These are phyloP conservation scores for Ahaetulla prasina DNA, from an alignment of 2,113 vertebrate species.

Conservation along the genomic window DNA sequence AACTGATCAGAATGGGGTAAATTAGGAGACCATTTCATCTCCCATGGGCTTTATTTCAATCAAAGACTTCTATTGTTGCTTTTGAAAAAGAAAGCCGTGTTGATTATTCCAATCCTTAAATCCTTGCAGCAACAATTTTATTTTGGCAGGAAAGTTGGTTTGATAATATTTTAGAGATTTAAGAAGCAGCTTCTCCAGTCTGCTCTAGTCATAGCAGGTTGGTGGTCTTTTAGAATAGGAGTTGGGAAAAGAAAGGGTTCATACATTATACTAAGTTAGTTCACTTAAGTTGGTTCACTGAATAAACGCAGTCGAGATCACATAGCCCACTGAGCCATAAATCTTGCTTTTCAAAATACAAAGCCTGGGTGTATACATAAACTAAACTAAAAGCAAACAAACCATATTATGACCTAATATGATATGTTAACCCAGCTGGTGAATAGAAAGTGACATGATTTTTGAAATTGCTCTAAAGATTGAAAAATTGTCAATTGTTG, in stretches of 20 bases:
- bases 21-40: neutral
- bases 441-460: neutral
- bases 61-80: neutral
- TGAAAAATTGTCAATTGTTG: neutral
- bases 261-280: neutral
- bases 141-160: neutral
- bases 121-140: neutral
- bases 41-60: neutral
- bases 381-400: neutral
- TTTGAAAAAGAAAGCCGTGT: neutral
- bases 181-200: neutral
- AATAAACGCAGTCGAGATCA: neutral
- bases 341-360: neutral
- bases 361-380: neutral
- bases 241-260: neutral
- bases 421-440: neutral
- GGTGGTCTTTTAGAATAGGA: neutral
- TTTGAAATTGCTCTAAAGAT: neutral
- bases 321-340: neutral
- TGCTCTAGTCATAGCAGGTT: neutral
- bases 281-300: neutral
- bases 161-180: neutral
- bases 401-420: neutral
- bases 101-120: neutral
- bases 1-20: neutral